Percentiles rank a stretch among this genome's conserved stretches.
These are phyloP conservation scores for Thecophora atra DNA, from an alignment of 2,888 invertebrate genomes.

Conservation along the genomic window DNA sequence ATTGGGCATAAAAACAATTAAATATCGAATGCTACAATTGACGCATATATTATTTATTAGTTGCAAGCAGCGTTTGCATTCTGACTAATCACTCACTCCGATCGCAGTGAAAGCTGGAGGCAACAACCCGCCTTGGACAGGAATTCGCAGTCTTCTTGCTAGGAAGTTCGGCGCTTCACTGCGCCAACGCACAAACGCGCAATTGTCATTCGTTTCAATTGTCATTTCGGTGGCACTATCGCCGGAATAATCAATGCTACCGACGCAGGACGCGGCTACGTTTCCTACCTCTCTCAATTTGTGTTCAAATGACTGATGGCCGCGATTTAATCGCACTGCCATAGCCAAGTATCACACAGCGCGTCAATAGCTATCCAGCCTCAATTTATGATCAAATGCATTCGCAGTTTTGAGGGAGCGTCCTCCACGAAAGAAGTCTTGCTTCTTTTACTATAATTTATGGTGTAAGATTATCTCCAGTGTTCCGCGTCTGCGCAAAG, in stretches of 20 bases:
- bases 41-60: slow-evolving; percentile 36
- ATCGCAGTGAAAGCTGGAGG: slow-evolving; percentile 17
- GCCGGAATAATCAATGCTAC: slow-evolving; percentile 44
- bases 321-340: slow-evolving; percentile 57
- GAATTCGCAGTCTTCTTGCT: too few relatives aligned
- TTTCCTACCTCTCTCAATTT: slow-evolving; percentile 6
- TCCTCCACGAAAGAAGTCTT: not conserved
- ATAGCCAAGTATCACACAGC: slow-evolving; percentile 16
- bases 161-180: too few relatives aligned
- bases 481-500: not conserved
- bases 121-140: slow-evolving; percentile 7
- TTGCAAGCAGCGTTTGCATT: not conserved
- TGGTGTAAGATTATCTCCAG: not conserved
- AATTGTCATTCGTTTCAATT: slow-evolving; percentile 41
- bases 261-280: slow-evolving; percentile 15
- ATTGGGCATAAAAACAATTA: slow-evolving; percentile 60
- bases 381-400: slow-evolving; percentile 29
- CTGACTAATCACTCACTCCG: not conserved
- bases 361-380: not conserved
- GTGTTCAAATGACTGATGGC: slow-evolving; percentile 60
- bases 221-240: slow-evolving; percentile 48
- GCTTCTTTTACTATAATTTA: not conserved
- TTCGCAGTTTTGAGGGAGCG: slow-evolving; percentile 27
- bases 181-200: not conserved
- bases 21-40: slow-evolving; percentile 57